Evolutionary conservation across 2,113 vertebrate genomes (phyloP).

Genomic region (Myotis brandtii): DNA sequence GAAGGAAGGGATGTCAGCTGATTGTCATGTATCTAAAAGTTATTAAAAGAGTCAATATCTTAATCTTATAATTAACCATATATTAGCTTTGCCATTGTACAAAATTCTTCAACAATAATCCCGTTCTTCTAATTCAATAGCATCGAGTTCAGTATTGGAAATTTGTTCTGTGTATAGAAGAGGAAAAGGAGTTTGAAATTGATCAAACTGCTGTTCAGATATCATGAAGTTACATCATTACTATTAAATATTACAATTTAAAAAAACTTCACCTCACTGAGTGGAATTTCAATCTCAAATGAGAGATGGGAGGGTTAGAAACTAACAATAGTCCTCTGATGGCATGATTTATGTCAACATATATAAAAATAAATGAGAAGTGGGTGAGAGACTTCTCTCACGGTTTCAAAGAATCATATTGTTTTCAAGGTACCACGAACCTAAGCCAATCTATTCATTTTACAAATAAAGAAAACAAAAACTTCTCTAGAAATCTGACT

Average conservation of each 20-base stretch:
- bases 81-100: background rate
- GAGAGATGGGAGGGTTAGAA: background rate
- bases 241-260: constrained; percentile 30
- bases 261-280: background rate
- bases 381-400: background rate
- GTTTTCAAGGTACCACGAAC: background rate
- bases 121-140: constrained; percentile 6
- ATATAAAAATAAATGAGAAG: background rate
- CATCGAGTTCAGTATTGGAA: background rate
- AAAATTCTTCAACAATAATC: constrained; percentile 23
- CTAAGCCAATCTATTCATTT: background rate
- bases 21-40: constrained; percentile 95
- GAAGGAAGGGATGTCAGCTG: constrained; percentile 91
- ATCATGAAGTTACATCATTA: background rate
- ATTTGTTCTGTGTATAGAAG: background rate
- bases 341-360: background rate
- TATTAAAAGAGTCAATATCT: constrained; percentile 62
- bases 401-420: background rate
- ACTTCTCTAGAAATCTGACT: background rate
- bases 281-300: background rate
- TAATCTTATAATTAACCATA: constrained; percentile 33
- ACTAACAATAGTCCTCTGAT: background rate
- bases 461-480: background rate
- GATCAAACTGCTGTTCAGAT: constrained; percentile 22
- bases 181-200: constrained; percentile 32